A percentile compares a stretch with the other conserved stretches of the same genome.
These are phyloP conservation scores for Ailuropoda melanoleuca DNA, from an alignment of 2,113 vertebrate genomes.

Conservation along the genomic window DNA sequence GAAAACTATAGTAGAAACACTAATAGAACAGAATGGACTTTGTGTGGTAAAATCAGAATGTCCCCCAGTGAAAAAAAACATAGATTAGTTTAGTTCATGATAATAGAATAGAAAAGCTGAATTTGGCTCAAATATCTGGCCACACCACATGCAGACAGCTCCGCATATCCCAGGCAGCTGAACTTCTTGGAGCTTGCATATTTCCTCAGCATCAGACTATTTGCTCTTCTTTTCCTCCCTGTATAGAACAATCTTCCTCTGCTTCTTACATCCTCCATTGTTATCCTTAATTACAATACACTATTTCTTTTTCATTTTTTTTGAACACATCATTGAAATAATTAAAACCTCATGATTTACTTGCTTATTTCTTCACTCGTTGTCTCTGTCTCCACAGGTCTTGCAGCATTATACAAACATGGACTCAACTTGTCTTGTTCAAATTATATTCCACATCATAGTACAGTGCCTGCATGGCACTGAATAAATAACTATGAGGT, in stretches of 20 bases:
- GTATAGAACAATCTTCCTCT: neutral
- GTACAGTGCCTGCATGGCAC: fast-evolving
- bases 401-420: neutral
- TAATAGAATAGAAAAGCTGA: neutral
- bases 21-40: neutral
- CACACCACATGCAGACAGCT: neutral
- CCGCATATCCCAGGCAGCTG: neutral
- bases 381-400: neutral
- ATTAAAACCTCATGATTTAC: neutral
- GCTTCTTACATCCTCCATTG: neutral
- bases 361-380: neutral
- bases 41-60: neutral
- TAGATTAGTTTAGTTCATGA: neutral
- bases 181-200: neutral
- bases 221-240: neutral
- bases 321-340: neutral
- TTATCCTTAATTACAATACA: neutral
- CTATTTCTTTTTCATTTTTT: neutral
- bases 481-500: neutral
- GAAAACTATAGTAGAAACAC: neutral
- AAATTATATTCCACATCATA: neutral
- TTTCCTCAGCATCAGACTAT: neutral
- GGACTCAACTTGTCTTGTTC: neutral
- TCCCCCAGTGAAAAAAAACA: neutral
- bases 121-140: neutral